A percentile compares a stretch with the other conserved stretches of the same genome.
Evolutionary conservation across 2,113 vertebrate species (phyloP).

Genomic region (Pyrgilauda ruficollis): DNA sequence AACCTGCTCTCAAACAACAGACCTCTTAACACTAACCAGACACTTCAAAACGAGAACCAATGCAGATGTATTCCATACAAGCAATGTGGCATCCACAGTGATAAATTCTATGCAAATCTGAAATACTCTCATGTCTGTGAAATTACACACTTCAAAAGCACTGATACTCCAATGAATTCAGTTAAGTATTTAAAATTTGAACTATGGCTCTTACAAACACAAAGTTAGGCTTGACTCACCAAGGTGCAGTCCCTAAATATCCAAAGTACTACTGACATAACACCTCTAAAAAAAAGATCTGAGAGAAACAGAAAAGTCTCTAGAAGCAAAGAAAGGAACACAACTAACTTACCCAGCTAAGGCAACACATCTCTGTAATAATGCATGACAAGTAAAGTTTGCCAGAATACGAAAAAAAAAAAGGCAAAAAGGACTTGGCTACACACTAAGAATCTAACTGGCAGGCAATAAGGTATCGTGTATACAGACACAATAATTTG

Average conservation of each 20-base stretch:
- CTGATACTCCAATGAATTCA: not conserved
- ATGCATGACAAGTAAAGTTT: not conserved
- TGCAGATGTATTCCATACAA: not conserved
- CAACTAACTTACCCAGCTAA: not conserved
- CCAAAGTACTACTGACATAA: not conserved
- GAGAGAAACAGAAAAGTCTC: not conserved
- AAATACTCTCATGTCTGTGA: not conserved
- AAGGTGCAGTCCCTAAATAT: not conserved
- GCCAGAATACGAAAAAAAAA: not conserved
- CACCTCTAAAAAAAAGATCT: not conserved
- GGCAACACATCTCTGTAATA: not conserved
- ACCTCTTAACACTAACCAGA: not conserved
- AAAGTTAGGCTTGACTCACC: not conserved
- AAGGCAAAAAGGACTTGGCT: not conserved
- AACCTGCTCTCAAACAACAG: not conserved
- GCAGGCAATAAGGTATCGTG: not conserved
- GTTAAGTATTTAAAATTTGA: not conserved
- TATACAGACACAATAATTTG: not conserved
- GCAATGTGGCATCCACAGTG: rapidly evolving
- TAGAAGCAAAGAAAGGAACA: not conserved
- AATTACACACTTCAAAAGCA: not conserved
- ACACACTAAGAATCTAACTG: not conserved
- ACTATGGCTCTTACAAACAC: not conserved
- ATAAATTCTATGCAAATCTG: not conserved
- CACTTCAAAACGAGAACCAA: not conserved